Percentiles rank a stretch among this genome's conserved stretches.
phyloP scores from a whole-genome alignment of 35 echinoderm and acorn worm species.

The Heliocidaris erythrogramma region DNA sequence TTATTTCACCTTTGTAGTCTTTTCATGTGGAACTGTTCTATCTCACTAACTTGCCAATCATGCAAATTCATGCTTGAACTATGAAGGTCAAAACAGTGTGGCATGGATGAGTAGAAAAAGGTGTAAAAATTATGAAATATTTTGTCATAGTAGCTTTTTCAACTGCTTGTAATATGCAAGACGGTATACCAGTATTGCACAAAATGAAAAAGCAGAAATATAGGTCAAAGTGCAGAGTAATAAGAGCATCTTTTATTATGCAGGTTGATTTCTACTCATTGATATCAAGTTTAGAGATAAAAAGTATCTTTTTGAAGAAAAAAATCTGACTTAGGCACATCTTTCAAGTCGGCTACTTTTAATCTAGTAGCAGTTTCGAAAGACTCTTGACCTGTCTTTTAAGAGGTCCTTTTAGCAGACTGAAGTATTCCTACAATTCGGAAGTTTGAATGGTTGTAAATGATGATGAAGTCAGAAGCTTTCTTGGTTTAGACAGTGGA shows the following conservation, averaged over 20 bases:
- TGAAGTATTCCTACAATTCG: neutral
- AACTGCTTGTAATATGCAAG: neutral
- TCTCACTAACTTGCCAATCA: neutral
- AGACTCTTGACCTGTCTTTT: neutral
- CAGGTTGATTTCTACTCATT: neutral
- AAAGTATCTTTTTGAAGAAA: neutral
- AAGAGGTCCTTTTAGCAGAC: neutral
- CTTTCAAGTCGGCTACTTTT: neutral
- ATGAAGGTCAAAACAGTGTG: neutral
- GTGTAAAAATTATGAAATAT: neutral
- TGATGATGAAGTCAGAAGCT: neutral
- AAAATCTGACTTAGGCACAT: neutral
- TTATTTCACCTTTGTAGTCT: neutral
- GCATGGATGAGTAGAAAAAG: neutral
- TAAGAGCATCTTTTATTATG: neutral
- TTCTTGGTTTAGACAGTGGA: neutral
- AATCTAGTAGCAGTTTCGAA: neutral
- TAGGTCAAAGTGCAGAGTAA: too few relatives aligned
- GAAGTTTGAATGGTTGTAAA: neutral
- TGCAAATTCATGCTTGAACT: neutral
- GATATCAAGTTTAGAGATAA: neutral
- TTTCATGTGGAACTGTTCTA: neutral
- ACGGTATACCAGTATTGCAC: too few relatives aligned
- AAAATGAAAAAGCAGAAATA: too few relatives aligned
- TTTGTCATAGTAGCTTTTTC: neutral